Evolutionary conservation across 2,888 invertebrate genomes (phyloP).

Genomic region (Protodeltote pygarga): DNA sequence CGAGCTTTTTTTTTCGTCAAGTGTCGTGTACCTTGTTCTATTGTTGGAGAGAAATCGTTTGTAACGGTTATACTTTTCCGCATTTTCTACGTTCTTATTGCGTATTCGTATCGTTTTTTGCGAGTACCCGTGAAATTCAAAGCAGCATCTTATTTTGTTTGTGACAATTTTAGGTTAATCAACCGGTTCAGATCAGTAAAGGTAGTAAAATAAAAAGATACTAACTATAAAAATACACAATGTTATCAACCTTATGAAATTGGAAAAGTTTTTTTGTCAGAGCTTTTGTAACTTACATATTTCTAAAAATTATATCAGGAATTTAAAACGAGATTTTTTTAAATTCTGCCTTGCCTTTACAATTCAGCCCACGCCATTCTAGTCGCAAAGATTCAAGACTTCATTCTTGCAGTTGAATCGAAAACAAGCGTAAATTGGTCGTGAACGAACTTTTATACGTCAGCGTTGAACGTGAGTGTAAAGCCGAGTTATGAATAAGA

Average conservation of each 20-base stretch:
- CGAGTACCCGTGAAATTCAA: slow-evolving; percentile 33
- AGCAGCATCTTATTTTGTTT: slow-evolving; percentile 32
- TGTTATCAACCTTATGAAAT: neutral
- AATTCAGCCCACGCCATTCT: slow-evolving; percentile 51
- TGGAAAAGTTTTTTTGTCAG: neutral
- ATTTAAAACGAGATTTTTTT: no score
- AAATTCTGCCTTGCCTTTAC: slow-evolving; percentile 34
- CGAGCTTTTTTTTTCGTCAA: slow-evolving; percentile 58
- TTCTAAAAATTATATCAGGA: no score
- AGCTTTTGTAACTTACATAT: neutral
- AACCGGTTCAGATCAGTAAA: slow-evolving; percentile 4
- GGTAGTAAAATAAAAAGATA: slow-evolving; percentile 15
- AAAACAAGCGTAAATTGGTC: slow-evolving; percentile 64
- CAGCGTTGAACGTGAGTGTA: slow-evolving; percentile 61
- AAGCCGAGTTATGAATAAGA: slow-evolving; percentile 43
- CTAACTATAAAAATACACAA: slow-evolving; percentile 10
- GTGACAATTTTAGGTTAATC: slow-evolving; percentile 18
- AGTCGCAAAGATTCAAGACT: slow-evolving; percentile 48
- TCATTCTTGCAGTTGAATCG: slow-evolving; percentile 56
- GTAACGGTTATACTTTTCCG: slow-evolving; percentile 76
- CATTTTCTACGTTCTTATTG: slow-evolving; percentile 64
- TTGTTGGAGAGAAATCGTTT: slow-evolving; percentile 77
- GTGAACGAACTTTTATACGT: slow-evolving; percentile 61
- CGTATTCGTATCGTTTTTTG: slow-evolving; percentile 43
- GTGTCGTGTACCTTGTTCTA: slow-evolving; percentile 60